Conservation (phyloP, 2,888 invertebrate species). For the Pyralis farinalis region DNA sequence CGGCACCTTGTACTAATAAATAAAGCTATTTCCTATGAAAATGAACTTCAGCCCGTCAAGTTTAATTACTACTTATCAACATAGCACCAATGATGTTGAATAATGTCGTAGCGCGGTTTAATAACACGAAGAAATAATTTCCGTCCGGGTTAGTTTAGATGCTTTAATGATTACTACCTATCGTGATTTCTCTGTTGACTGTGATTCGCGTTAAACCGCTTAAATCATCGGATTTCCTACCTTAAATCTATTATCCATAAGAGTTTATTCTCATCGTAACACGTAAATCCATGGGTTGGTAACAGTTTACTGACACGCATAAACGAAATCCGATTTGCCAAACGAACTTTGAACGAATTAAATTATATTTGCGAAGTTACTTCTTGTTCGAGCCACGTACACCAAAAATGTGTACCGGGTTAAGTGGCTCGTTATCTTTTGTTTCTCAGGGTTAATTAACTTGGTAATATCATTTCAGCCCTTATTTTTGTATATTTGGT, state of each 20-base stretch:
- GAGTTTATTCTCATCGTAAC: constrained; percentile 33
- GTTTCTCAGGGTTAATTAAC: background rate
- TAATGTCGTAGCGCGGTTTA: constrained; percentile 5
- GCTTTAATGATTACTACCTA: constrained; percentile 17
- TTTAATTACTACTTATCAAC: constrained; percentile 2
- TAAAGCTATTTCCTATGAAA: background rate
- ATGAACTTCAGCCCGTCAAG: background rate
- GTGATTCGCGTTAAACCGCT: constrained; percentile 20
- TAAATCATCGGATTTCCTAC: constrained; percentile 28
- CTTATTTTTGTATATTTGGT: background rate
- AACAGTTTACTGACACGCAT: constrained; percentile 47
- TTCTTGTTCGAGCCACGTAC: constrained; percentile 3
- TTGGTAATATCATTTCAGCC: background rate
- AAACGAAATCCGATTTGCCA: constrained; percentile 33
- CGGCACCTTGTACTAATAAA: too few species aligned
- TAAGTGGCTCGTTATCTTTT: constrained; percentile 1
- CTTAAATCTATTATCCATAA: constrained; percentile 26
- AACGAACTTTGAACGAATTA: constrained; percentile 27
- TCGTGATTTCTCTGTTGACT: constrained; percentile 16
- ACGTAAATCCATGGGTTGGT: constrained; percentile 30
- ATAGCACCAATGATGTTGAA: constrained; percentile 1
- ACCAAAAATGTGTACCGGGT: background rate
- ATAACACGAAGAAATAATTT: too few species aligned
- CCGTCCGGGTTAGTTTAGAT: too few species aligned
- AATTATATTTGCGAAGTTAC: constrained; percentile 16